Conservation (phyloP, 2,888 invertebrate genomes). For the Drosophila melanosoma region DNA sequence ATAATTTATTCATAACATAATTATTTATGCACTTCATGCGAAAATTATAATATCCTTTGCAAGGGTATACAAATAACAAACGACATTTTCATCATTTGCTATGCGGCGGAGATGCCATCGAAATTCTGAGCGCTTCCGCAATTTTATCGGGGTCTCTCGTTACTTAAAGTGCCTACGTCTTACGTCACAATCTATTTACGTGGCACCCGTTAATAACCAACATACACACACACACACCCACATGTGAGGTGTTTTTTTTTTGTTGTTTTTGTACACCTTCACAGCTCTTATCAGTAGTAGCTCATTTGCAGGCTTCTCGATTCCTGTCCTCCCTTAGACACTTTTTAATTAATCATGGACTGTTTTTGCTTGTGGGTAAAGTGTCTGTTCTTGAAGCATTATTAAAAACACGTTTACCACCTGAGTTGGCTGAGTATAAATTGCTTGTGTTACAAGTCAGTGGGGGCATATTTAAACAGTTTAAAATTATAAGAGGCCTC, state of each 20-base stretch:
- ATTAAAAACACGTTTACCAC: conserved; percentile 68
- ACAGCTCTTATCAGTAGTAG: conserved; percentile 45
- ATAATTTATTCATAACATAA: background rate
- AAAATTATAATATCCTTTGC: conserved; percentile 1
- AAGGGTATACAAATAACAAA: conserved; percentile 12
- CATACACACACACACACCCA: background rate
- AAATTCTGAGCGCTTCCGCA: conserved; percentile 75
- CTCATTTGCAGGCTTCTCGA: conserved; percentile 12
- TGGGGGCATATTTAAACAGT: conserved; percentile 1
- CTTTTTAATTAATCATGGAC: conserved; percentile 69
- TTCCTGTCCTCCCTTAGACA: conserved; percentile 18
- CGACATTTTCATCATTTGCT: conserved; percentile 45
- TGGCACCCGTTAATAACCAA: conserved; percentile 58
- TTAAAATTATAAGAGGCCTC: background rate
- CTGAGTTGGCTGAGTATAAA: conserved; percentile 53
- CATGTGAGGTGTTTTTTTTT: conserved; percentile 15
- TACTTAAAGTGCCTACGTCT: conserved; percentile 29
- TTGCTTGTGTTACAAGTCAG: conserved; percentile 25
- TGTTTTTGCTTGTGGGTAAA: conserved; percentile 46
- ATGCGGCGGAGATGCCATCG: conserved; percentile 61
- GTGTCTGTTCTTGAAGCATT: conserved; percentile 68
- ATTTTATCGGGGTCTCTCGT: conserved; percentile 70
- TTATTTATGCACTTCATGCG: background rate
- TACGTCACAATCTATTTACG: conserved; percentile 59
- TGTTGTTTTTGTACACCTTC: conserved; percentile 14